Evolutionary conservation across 2,113 vertebrate genomes (phyloP).

Genomic region (Lepisosteus osseus): DNA sequence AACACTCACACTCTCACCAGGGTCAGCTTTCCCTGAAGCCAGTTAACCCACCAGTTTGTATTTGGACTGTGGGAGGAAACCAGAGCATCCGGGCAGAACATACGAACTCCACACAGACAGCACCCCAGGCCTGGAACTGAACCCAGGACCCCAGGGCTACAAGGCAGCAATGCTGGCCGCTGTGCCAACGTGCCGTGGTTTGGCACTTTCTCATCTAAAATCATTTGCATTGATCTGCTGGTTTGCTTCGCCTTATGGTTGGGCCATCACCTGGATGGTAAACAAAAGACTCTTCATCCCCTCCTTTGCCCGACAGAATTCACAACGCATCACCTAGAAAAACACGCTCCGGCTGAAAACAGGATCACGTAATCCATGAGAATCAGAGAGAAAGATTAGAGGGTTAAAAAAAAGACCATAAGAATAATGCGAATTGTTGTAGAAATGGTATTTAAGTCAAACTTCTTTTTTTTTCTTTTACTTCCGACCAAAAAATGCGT

Average conservation of each 20-base stretch:
- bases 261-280: neutral
- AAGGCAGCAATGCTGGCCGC: too few species aligned
- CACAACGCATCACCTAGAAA: too few species aligned
- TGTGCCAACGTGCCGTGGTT: conserved; percentile 31
- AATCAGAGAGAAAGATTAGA: neutral
- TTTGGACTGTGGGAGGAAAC: too few species aligned
- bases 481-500: neutral
- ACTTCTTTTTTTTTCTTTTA: neutral
- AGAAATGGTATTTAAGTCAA: neutral
- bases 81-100: too few species aligned
- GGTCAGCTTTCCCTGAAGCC: too few species aligned
- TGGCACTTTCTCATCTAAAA: conserved; percentile 70
- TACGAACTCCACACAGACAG: too few species aligned
- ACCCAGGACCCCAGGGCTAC: too few species aligned
- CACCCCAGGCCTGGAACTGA: too few species aligned
- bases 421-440: neutral
- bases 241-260: conserved; percentile 61
- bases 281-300: neutral
- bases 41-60: too few species aligned
- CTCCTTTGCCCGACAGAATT: neutral
- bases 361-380: neutral
- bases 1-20: too few species aligned
- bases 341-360: neutral
- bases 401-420: neutral
- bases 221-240: conserved; percentile 71